These are phyloP conservation scores for Premnoplex brunnescens DNA, from an alignment of 2,797 vertebrate genomes.

Conservation along the genomic window DNA sequence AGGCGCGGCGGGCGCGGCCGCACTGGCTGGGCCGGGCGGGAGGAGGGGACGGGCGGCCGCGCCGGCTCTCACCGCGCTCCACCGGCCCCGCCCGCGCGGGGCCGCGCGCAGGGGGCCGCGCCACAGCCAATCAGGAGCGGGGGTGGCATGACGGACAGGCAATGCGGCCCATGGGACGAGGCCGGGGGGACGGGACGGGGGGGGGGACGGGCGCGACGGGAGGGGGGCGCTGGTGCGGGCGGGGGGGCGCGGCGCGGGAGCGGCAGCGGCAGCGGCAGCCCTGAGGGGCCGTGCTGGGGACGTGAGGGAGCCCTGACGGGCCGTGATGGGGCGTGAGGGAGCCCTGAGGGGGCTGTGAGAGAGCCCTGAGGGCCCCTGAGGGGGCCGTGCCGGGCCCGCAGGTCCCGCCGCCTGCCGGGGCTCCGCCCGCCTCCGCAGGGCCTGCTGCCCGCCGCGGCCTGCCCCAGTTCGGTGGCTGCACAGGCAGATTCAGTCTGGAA, in stretches of 20 bases:
- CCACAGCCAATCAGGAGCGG: not conserved
- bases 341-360: accelerated
- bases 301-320: too few relatives aligned
- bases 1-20: not conserved
- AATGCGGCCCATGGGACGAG: not conserved
- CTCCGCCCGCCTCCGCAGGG: too few relatives aligned
- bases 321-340: too few relatives aligned
- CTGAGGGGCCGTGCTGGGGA: too few relatives aligned
- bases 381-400: too few relatives aligned
- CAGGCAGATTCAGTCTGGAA: not conserved
- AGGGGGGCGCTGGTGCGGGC: not conserved
- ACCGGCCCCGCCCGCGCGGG: not conserved
- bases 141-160: not conserved
- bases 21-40: not conserved
- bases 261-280: too few relatives aligned
- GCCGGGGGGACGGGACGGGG: not conserved
- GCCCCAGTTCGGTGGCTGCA: too few relatives aligned
- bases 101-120: not conserved
- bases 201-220: not conserved
- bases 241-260: too few relatives aligned
- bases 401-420: too few relatives aligned
- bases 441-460: too few relatives aligned
- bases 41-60: not conserved
- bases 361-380: too few relatives aligned
- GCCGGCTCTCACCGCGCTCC: not conserved